Base-by-base conservation (phyloP, 2,113 vertebrate genomes). In the Passer montanus region DNA sequence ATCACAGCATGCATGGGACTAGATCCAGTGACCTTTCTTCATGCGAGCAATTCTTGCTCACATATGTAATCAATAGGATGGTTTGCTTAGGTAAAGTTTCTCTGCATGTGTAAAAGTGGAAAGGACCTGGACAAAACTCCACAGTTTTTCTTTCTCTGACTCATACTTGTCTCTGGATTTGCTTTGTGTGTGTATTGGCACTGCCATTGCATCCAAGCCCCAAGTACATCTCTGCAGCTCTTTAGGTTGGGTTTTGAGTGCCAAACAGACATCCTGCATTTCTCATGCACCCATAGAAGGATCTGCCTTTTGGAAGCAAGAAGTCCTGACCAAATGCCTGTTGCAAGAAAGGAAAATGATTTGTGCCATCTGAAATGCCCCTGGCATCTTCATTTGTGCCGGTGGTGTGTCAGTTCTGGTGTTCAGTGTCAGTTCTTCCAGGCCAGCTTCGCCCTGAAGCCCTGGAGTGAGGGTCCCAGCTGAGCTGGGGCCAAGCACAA, bases 141-240 rank as follows among this genome's bases (percentile, higher is more conserved):
- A 79, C 47, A 78, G 46, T 93, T 96, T 96, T 95, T 93, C 85
- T 94, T 86, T 92, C 68, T 92, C 83, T 96, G 93, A 96, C 94
- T 97, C 95, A 92, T 93, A 75, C 80, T 94, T 76, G 93, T 96
- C 93, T 90, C 83, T 96, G 92, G 90, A 87, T 95, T 90, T 86
- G 66, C 91, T 89, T 91, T 93, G 93, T 97, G 94, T 93, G 33
- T 96, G 88, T 95, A 53, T 96, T 96, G 95, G 93, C 96, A 94
- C 84, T 73, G 69, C 55, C 52, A 43, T 46, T 86, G 64, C 64
- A 1, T 96, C 81, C 77, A 39, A 90, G 86, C 86, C 95, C 83
- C 90, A 95, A 93, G 77, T 79, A 87, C 66, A 13, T 96, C 89
- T 94, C 85, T 94, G 90, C 88, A 95, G 90, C 62, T 92, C 93